phyloP scores from a whole-genome alignment of 2,888 invertebrate genomes.

The Stramonita haemastoma region DNA sequence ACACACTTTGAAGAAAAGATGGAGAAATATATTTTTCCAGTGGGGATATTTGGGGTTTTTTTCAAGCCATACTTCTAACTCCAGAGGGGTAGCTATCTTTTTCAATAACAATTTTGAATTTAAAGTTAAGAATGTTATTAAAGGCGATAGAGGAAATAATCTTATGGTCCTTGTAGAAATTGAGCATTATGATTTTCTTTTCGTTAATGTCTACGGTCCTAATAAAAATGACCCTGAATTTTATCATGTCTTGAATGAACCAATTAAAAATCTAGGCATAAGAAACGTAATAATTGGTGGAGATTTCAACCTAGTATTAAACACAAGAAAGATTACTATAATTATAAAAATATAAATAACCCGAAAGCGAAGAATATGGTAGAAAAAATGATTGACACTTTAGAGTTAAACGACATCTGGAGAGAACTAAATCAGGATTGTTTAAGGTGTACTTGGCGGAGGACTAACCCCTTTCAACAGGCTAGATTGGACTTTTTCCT shows the following conservation, averaged over 20 bases:
- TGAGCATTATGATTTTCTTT: neutral
- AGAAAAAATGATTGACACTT: neutral
- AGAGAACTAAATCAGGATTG: neutral
- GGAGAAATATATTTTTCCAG: neutral
- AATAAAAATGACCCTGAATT: neutral
- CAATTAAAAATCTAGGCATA: neutral
- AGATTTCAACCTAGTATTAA: neutral
- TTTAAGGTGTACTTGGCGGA: too few species aligned
- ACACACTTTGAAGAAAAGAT: neutral
- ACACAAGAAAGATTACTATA: neutral
- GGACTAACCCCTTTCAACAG: too few species aligned
- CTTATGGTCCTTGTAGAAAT: neutral
- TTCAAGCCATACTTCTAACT: neutral
- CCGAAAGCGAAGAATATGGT: neutral
- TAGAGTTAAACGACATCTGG: neutral
- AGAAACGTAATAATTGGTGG: neutral
- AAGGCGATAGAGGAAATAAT: neutral
- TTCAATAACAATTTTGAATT: neutral
- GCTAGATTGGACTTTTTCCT: neutral
- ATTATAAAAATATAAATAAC: neutral
- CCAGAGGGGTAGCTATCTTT: neutral
- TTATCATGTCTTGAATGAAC: neutral
- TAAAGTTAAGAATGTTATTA: neutral
- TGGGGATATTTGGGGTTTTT: neutral
- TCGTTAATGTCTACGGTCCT: neutral